Conservation (phyloP, 2,888 invertebrate genomes). For the Pseudeuparius sepicola region DNA sequence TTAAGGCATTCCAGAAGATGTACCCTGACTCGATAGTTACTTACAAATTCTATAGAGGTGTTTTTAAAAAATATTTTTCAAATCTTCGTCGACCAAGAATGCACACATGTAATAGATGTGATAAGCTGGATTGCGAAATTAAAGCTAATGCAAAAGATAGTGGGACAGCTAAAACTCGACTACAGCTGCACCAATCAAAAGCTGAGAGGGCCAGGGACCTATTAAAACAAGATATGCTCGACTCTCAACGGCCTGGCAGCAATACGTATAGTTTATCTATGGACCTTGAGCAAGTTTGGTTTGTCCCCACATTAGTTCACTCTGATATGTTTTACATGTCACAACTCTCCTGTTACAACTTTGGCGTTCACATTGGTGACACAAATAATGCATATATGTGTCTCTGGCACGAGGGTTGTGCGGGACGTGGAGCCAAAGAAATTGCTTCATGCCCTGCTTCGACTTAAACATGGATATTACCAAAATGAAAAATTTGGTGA, state of each 20-base stretch:
- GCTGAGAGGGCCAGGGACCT: neutral
- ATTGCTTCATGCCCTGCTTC: too few relatives aligned
- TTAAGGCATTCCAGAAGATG: too few relatives aligned
- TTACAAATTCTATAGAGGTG: slow-evolving; percentile 5
- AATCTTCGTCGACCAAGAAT: slow-evolving; percentile 8
- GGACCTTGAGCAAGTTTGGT: slow-evolving; percentile 11
- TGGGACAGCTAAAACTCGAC: slow-evolving; percentile 3
- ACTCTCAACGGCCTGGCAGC: neutral
- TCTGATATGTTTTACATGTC: slow-evolving; percentile 13
- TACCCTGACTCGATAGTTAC: too few relatives aligned
- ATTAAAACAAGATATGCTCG: neutral
- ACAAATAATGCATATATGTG: slow-evolving; percentile 13
- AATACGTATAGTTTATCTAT: slow-evolving; percentile 2
- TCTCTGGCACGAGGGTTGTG: slow-evolving; percentile 11
- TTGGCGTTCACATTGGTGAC: slow-evolving; percentile 11
- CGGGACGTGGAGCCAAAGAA: slow-evolving; percentile 7
- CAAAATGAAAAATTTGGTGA: too few relatives aligned
- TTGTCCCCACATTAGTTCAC: slow-evolving; percentile 10
- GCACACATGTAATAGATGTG: slow-evolving; percentile 8
- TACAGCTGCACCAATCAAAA: slow-evolving; percentile 8
- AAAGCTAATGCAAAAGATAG: slow-evolving; percentile 8
- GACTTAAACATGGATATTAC: neutral
- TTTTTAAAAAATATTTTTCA: slow-evolving; percentile 9
- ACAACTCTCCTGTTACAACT: slow-evolving; percentile 15
- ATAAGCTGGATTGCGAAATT: slow-evolving; percentile 9